These are phyloP conservation scores for Sturnira hondurensis DNA, from an alignment of 2,113 vertebrate genomes.

Conservation along the genomic window DNA sequence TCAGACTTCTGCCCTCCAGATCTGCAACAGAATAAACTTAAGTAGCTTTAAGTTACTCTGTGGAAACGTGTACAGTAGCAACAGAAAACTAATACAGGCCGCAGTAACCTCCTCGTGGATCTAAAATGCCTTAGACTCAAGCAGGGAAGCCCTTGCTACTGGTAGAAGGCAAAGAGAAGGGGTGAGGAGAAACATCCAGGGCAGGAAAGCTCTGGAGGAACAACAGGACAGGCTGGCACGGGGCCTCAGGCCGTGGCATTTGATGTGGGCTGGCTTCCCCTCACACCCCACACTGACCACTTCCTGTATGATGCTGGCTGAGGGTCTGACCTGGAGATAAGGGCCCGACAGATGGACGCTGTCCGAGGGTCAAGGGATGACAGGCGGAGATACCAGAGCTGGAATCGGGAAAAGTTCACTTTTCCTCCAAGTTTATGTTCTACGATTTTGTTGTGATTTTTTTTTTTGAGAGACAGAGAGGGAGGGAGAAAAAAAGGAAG, in stretches of 20 bases:
- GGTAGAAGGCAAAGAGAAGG: background rate
- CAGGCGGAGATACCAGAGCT: background rate
- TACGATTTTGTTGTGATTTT: background rate
- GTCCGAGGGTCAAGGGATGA: background rate
- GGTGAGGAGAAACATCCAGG: background rate
- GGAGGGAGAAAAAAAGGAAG: too few relatives aligned
- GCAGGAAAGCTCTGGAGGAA: background rate
- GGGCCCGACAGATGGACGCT: background rate
- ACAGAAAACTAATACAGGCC: background rate
- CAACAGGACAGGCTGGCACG: background rate
- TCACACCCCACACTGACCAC: background rate
- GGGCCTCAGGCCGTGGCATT: rapidly evolving
- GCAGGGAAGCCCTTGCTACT: background rate
- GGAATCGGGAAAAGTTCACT: background rate
- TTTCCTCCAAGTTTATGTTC: background rate
- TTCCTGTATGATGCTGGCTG: background rate
- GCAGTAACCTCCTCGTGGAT: background rate
- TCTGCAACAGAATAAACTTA: background rate
- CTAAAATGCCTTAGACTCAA: background rate
- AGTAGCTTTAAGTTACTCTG: background rate
- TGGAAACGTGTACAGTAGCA: background rate
- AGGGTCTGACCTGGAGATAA: background rate
- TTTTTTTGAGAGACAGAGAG: background rate
- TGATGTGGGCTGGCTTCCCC: background rate
- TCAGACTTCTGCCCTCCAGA: background rate